These are phyloP conservation scores for Cynaeus angustus DNA, from an alignment of 2,888 invertebrate genomes.

Conservation along the genomic window DNA sequence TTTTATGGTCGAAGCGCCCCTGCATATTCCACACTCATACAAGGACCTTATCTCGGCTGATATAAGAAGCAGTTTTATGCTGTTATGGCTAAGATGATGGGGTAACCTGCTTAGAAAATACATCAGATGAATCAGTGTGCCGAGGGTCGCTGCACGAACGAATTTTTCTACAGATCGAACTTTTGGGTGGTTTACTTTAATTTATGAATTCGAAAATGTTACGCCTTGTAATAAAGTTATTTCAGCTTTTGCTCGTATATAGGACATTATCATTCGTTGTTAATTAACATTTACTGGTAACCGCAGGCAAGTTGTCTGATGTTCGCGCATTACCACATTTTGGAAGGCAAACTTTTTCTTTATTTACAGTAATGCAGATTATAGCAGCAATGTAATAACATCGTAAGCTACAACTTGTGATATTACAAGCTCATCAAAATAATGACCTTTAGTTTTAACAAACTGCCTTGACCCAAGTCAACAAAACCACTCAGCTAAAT, in stretches of 20 bases:
- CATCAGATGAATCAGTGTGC: slow-evolving; percentile 35
- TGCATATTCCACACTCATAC: slow-evolving; percentile 61
- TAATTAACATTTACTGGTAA: slow-evolving; percentile 36
- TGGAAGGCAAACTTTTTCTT: not conserved
- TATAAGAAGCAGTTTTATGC: slow-evolving; percentile 58
- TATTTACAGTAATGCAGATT: too few species aligned
- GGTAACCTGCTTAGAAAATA: slow-evolving; percentile 59
- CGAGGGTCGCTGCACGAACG: not conserved
- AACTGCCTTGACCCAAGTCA: slow-evolving; percentile 36
- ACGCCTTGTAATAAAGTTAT: slow-evolving; percentile 10
- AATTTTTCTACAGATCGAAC: not conserved
- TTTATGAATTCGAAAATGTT: slow-evolving; percentile 14
- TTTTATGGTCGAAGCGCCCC: slow-evolving; percentile 64
- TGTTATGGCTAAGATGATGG: slow-evolving; percentile 56
- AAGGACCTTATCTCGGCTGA: slow-evolving; percentile 56
- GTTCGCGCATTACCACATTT: slow-evolving; percentile 17
- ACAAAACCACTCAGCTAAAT: slow-evolving; percentile 18
- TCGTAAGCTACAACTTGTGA: not conserved
- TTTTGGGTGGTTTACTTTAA: too few species aligned
- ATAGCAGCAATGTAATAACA: not conserved
- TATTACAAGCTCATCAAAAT: slow-evolving; percentile 16
- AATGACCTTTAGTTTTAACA: slow-evolving; percentile 17
- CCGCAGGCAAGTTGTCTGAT: slow-evolving; percentile 20
- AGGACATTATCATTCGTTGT: slow-evolving; percentile 37
- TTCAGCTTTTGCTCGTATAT: slow-evolving; percentile 19